Evolutionary conservation across 2,888 invertebrate species (phyloP).

Genomic region (Liodrosophila aerea): DNA sequence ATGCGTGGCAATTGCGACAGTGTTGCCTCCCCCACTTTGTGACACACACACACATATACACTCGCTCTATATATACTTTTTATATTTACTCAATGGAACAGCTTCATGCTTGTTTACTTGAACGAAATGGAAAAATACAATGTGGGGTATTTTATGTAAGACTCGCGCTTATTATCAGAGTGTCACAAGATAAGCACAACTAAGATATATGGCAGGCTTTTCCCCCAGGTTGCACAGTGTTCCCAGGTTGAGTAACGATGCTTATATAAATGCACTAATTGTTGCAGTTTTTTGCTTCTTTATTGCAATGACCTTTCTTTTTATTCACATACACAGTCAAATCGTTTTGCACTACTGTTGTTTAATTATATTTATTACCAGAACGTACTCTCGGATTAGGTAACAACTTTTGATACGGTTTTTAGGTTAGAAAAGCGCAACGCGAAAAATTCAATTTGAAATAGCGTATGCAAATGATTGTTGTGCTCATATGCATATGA

Average conservation of each 20-base stretch:
- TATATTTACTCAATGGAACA: not conserved
- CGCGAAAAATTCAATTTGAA: constrained; percentile 46
- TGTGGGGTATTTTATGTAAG: constrained; percentile 19
- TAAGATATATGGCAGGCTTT: constrained; percentile 39
- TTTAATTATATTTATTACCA: constrained; percentile 21
- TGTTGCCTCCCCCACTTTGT: constrained; percentile 1
- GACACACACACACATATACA: not conserved
- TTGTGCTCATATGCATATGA: constrained; percentile 27
- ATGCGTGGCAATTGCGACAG: constrained; percentile 17
- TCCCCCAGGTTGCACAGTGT: not conserved
- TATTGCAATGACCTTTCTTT: constrained; percentile 14
- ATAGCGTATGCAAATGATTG: constrained; percentile 3
- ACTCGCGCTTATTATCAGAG: constrained; percentile 34
- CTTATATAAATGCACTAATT: constrained; percentile 42
- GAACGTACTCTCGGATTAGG: constrained; percentile 61
- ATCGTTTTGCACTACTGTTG: constrained; percentile 12
- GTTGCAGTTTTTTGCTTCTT: constrained; percentile 15
- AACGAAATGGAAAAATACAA: constrained; percentile 17
- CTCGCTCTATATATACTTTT: not conserved
- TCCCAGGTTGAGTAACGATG: constrained; percentile 43
- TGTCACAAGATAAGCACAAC: constrained; percentile 47
- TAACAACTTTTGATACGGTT: constrained; percentile 70
- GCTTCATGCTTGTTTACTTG: not conserved
- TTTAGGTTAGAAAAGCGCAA: constrained; percentile 78
- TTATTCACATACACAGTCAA: not conserved